Evolutionary conservation across 2,797 vertebrate species (phyloP).

Genomic region (Potorous gilbertii): DNA sequence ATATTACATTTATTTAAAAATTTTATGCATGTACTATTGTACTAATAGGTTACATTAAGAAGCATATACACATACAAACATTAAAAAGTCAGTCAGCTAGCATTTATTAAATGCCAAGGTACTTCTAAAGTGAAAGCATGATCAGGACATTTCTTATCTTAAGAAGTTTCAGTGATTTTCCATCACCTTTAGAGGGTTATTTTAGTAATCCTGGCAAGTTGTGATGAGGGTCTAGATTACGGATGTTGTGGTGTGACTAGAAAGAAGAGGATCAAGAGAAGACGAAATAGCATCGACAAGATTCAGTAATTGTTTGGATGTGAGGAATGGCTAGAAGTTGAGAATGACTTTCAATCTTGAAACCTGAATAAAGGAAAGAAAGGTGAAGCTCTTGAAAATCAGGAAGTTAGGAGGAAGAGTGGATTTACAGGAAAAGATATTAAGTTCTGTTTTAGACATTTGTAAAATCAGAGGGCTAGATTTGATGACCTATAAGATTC

Average conservation of each 20-base stretch:
- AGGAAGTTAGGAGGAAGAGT: background rate
- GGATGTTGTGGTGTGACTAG: background rate
- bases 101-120: background rate
- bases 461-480: background rate
- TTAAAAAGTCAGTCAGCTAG: background rate
- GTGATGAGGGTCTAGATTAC: background rate
- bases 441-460: background rate
- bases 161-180: background rate
- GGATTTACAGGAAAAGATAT: background rate
- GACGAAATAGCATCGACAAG: background rate
- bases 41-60: no score
- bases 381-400: background rate
- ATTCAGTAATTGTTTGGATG: background rate
- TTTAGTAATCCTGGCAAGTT: background rate
- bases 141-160: background rate
- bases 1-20: background rate
- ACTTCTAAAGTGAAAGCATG: background rate
- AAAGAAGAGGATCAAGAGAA: background rate
- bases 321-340: background rate
- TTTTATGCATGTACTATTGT: background rate
- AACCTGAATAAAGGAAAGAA: background rate
- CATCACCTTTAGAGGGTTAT: background rate
- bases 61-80: background rate
- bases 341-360: background rate
- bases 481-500: background rate